Evolutionary conservation across 2,797 vertebrate genomes (phyloP).

Genomic region (Sylvia borin): DNA sequence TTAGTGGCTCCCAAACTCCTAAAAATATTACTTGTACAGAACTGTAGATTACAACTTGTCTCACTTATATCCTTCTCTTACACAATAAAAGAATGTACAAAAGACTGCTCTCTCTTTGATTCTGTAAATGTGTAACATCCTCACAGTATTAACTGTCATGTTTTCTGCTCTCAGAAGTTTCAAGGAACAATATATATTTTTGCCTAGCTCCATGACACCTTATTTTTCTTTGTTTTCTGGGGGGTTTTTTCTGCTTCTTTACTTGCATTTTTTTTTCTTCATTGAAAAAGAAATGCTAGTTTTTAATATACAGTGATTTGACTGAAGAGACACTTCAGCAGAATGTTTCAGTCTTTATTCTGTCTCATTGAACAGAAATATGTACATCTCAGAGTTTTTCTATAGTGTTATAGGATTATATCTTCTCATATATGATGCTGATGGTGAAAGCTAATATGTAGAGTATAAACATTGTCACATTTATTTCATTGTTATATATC

Average conservation of each 20-base stretch:
- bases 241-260: accelerated
- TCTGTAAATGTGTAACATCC: background rate
- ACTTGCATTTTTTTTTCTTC: background rate
- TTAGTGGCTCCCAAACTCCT: background rate
- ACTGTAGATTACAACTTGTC: background rate
- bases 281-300: background rate
- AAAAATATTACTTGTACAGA: background rate
- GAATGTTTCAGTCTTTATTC: background rate
- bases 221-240: background rate
- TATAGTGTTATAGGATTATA: background rate
- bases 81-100: background rate
- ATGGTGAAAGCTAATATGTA: background rate
- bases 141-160: background rate
- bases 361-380: background rate
- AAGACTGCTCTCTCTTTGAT: background rate
- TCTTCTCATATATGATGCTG: background rate
- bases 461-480: background rate
- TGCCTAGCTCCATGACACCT: background rate
- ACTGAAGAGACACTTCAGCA: background rate
- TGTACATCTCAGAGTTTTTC: background rate
- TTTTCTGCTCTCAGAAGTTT: background rate
- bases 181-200: background rate
- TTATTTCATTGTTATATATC: background rate
- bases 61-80: background rate
- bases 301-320: background rate